A percentile compares a stretch with the other conserved stretches of the same genome.
Conservation (phyloP, 2,797 vertebrate species). For the Vireo griseus region DNA sequence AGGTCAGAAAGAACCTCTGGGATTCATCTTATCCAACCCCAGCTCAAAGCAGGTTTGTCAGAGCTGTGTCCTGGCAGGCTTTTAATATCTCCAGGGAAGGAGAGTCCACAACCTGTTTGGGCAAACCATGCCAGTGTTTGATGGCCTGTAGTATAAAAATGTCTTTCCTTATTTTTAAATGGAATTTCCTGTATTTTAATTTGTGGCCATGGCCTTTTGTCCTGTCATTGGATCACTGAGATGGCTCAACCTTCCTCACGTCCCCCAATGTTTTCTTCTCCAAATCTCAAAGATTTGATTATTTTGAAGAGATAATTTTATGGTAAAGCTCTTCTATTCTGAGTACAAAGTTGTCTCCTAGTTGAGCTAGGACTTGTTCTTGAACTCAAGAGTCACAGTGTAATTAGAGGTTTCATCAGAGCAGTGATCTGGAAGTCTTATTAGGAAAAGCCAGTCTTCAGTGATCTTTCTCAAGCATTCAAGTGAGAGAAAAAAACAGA, state of each 20-base stretch:
- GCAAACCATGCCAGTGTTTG: not conserved
- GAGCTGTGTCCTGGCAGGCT: not conserved
- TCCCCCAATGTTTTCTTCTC: not conserved
- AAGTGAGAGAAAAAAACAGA: not conserved
- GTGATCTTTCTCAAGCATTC: not conserved
- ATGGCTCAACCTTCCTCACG: not conserved
- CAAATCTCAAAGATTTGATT: not conserved
- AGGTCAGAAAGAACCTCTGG: not conserved
- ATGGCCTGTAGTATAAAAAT: not conserved
- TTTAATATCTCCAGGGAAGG: not conserved
- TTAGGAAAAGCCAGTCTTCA: not conserved
- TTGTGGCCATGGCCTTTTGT: not conserved
- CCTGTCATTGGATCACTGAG: not conserved
- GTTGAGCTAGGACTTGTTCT: not conserved
- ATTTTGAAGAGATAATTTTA: not conserved
- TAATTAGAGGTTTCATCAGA: not conserved
- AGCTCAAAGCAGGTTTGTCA: not conserved
- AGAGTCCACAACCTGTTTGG: not conserved
- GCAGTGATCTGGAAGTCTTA: not conserved
- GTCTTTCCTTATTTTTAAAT: not conserved
- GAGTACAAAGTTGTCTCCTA: not conserved
- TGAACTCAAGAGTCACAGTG: not conserved
- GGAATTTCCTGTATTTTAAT: not conserved
- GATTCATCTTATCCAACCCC: not conserved
- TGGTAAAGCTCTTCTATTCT: not conserved